Percentiles rank a stretch among this genome's conserved stretches.
These are phyloP conservation scores for Acipenser transmontanus DNA, from an alignment of 2,797 vertebrate species.

Conservation along the genomic window DNA sequence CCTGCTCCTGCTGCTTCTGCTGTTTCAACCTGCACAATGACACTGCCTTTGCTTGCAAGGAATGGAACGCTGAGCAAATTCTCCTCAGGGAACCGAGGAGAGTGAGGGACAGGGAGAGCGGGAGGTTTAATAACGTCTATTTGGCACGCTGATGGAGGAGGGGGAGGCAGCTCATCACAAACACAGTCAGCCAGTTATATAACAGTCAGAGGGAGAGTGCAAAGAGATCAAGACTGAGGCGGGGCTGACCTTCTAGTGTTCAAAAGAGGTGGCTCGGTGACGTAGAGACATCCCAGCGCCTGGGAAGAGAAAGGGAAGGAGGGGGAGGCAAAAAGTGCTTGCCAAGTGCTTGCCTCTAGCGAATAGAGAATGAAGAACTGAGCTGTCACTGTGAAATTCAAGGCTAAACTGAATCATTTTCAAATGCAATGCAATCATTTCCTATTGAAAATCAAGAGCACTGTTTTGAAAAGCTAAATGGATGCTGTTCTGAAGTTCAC, in stretches of 20 bases:
- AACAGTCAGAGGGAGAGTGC: constrained; percentile 41
- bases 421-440: too few relatives aligned
- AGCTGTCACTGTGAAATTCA: too few relatives aligned
- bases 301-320: constrained; percentile 26
- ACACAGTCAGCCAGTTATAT: constrained; percentile 62
- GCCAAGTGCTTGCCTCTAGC: background rate
- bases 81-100: constrained; percentile 45
- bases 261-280: constrained; percentile 44
- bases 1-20: constrained; percentile 31
- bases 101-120: constrained; percentile 37
- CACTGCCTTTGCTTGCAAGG: constrained; percentile 43
- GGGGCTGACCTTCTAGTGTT: constrained; percentile 52
- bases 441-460: too few relatives aligned
- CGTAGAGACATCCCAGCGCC: constrained; percentile 50
- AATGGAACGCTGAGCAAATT: constrained; percentile 46
- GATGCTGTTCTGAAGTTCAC: too few relatives aligned
- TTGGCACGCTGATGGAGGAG: constrained; percentile 29
- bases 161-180: constrained; percentile 41
- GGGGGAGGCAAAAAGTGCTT: constrained; percentile 13
- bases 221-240: constrained; percentile 38
- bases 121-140: constrained; percentile 37
- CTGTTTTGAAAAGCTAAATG: too few relatives aligned
- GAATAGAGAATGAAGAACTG: background rate
- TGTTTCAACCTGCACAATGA: constrained; percentile 61
- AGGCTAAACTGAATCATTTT: too few relatives aligned